Conservation (phyloP, 2,113 vertebrate species). For the Martes martes region DNA sequence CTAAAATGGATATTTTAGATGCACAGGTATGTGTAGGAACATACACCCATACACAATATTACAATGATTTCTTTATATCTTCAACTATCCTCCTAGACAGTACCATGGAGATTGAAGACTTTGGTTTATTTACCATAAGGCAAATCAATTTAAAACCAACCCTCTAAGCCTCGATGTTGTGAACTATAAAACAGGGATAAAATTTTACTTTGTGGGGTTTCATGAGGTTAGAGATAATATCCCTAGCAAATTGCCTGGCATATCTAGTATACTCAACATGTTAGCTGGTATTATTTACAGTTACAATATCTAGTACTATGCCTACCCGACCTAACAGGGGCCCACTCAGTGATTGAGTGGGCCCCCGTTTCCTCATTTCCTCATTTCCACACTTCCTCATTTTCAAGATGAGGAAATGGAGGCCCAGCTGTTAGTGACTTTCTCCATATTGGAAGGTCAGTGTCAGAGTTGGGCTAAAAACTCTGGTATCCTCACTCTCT, state of each 20-base stretch:
- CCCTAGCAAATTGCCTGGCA: background rate
- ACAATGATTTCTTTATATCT: background rate
- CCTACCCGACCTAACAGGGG: background rate
- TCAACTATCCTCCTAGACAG: background rate
- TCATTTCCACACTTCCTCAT: too few relatives aligned
- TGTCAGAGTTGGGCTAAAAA: constrained; percentile 1
- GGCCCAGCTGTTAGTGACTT: background rate
- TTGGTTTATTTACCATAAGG: background rate
- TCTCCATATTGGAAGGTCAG: background rate
- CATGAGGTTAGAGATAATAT: background rate
- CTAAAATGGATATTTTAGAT: background rate
- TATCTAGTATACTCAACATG: background rate
- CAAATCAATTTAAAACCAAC: constrained; percentile 18
- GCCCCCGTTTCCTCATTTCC: too few relatives aligned
- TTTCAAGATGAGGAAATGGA: background rate
- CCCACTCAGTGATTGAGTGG: background rate
- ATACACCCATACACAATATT: background rate
- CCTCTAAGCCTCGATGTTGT: background rate
- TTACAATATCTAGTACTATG: background rate
- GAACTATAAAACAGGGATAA: background rate
- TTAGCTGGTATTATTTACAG: background rate
- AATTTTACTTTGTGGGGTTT: background rate
- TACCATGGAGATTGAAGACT: background rate
- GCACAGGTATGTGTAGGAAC: background rate
- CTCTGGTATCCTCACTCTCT: background rate